Base-by-base conservation (phyloP, 2,113 vertebrate species). In the Embiotoca jacksoni region DNA sequence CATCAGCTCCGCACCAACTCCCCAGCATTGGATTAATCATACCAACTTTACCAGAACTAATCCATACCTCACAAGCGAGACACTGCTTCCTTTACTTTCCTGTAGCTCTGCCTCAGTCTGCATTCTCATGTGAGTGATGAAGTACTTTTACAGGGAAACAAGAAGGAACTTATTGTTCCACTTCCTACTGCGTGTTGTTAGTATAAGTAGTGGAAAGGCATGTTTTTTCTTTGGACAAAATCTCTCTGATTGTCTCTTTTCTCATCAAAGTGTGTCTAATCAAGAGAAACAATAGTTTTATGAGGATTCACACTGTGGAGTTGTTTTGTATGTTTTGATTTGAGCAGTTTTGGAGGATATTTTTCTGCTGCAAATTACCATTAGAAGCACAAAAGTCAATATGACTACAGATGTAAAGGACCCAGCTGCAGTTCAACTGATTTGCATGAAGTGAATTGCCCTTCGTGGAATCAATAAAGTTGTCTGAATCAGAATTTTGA, bases 11-110 rank as follows among this genome's bases (percentile, higher is more conserved):
- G 30, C 23, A 32, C 50, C 3, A 59, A 64, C 58, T 88, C 66
- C 61, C 7, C 54, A 60, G 64, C 70, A 62, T 37, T 31, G 82
- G 81, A 92, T 85, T 84, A 86, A 91, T 94, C 87, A 86, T 73
- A 81, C 65, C 3, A 90, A 90, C 86, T 92, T 91, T 84, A 90
- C 80, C 80, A 88, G 77, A 88, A 88, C 75, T 81, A 84, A 93
- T 92, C 84, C 73, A 91, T 87, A 87, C 78, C 72, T 87, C 81
- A 84, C 73, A 63, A 68, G 50, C 59, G 62, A 53, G 33, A 36
- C 75, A 39, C n/a, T 14, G 49, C 46, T 39, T 52, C 63, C 23
- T 72, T 65, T 76, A 31, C 66, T 64, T 16, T 75, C 57, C 68
- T 66, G 55, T 71, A 63, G 74, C 62, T 8, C 2, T 2, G 47